A percentile compares a stretch with the other conserved stretches of the same genome.
Conservation (phyloP, 2,888 invertebrate species). For the Argyresthia albistria region DNA sequence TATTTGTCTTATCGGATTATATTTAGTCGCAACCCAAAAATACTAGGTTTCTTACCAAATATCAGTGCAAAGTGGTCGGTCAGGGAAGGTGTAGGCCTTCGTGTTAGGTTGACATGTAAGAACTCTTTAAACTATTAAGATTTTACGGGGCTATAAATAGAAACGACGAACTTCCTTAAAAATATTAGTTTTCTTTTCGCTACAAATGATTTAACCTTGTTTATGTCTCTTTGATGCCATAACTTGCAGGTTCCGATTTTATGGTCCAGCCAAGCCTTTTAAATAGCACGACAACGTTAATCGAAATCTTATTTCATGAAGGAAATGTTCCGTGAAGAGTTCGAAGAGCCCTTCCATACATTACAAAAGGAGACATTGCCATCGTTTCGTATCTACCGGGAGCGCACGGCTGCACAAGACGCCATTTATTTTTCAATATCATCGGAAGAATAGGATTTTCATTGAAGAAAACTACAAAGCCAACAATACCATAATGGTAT, state of each 20-base stretch:
- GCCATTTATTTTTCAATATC: slow-evolving; percentile 28
- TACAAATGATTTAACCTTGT: too few species aligned
- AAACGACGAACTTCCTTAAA: too few species aligned
- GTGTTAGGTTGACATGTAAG: too few species aligned
- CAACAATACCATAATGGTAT: background rate
- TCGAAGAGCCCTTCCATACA: slow-evolving; percentile 33
- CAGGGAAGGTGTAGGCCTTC: too few species aligned
- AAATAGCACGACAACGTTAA: slow-evolving; percentile 32
- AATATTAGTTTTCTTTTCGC: too few species aligned
- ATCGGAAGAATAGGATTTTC: slow-evolving; percentile 12
- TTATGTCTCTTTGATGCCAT: too few species aligned
- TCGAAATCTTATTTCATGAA: slow-evolving; percentile 60
- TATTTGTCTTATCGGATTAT: too few species aligned
- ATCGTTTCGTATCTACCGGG: slow-evolving; percentile 9
- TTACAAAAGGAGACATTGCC: slow-evolving; percentile 26
- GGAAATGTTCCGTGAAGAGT: slow-evolving; percentile 56
- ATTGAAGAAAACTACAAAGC: slow-evolving; percentile 1
- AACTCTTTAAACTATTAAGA: too few species aligned
- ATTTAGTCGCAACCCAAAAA: too few species aligned
- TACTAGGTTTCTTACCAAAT: too few species aligned
- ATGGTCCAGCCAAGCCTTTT: slow-evolving; percentile 13
- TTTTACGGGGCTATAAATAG: too few species aligned
- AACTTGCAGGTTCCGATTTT: background rate
- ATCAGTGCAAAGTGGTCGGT: too few species aligned
- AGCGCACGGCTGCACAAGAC: slow-evolving; percentile 29